These are phyloP conservation scores for Oppia nitens DNA, from an alignment of 1,140 invertebrate species.

Conservation along the genomic window DNA sequence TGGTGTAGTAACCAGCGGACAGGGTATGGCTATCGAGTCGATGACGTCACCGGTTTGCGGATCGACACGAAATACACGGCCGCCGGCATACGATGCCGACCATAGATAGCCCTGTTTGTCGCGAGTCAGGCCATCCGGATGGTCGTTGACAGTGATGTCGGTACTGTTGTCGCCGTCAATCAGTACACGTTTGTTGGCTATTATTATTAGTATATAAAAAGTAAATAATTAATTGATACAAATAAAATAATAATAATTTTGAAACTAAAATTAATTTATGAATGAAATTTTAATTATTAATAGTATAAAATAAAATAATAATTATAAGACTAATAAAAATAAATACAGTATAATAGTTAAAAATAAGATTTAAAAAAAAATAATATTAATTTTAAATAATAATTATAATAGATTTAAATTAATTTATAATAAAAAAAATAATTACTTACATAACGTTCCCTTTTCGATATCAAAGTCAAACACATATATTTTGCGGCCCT, in stretches of 20 bases:
- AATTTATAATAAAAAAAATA: constrained; percentile 19
- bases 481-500: constrained; percentile 30
- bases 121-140: constrained; percentile 56
- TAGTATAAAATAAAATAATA: too few relatives aligned
- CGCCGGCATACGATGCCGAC: constrained; percentile 45
- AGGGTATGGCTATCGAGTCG: not conserved
- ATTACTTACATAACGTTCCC: constrained; percentile 43
- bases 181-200: constrained; percentile 30
- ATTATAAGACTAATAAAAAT: too few relatives aligned
- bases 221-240: too few relatives aligned
- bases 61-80: constrained; percentile 26
- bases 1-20: constrained; percentile 43
- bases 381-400: not conserved
- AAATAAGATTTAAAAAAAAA: constrained; percentile 5
- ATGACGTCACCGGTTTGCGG: constrained; percentile 22
- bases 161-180: constrained; percentile 27
- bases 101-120: constrained; percentile 51
- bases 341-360: too few relatives aligned
- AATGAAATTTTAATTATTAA: too few relatives aligned
- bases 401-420: not conserved
- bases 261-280: too few relatives aligned
- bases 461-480: constrained; percentile 53
- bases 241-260: too few relatives aligned
- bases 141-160: constrained; percentile 18
- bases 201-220: too few relatives aligned